These are phyloP conservation scores for Melanotaenia parkinsoni DNA, from an alignment of 2,797 vertebrate genomes.

Conservation along the genomic window DNA sequence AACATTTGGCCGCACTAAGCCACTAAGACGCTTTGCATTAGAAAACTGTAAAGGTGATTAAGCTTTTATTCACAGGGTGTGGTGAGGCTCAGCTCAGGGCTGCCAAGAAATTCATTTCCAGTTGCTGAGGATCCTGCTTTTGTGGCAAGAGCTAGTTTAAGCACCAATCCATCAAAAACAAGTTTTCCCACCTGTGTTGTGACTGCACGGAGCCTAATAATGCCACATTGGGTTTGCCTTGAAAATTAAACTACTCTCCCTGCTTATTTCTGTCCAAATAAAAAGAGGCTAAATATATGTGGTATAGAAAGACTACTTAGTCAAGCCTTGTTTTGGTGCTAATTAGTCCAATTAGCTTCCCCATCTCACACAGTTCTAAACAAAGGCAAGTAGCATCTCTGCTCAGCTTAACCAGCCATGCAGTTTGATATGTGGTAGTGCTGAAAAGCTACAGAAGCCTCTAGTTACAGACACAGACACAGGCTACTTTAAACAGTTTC, in stretches of 20 bases:
- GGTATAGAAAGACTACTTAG: conserved; percentile 62
- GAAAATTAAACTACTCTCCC: conserved; percentile 58
- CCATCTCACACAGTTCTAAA: conserved; percentile 68
- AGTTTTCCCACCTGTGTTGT: conserved; percentile 32
- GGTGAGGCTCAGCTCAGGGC: conserved; percentile 20
- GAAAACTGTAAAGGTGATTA: conserved; percentile 36
- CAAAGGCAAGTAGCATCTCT: conserved; percentile 64
- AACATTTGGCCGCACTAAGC: conserved; percentile 15
- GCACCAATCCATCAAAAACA: conserved; percentile 54
- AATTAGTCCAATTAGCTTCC: conserved; percentile 81
- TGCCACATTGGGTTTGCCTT: conserved; percentile 51
- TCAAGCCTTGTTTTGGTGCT: conserved; percentile 71
- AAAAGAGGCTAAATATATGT: conserved; percentile 66
- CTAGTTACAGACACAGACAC: conserved; percentile 59
- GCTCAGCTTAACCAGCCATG: conserved; percentile 57
- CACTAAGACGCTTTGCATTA: conserved; percentile 16
- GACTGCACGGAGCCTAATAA: conserved; percentile 45
- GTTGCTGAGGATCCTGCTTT: conserved; percentile 28
- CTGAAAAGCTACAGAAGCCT: conserved; percentile 66
- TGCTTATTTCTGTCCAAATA: conserved; percentile 42
- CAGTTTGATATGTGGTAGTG: conserved; percentile 64
- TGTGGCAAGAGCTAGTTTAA: conserved; percentile 56
- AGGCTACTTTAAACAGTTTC: conserved; percentile 60
- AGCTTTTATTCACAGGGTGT: conserved; percentile 46
- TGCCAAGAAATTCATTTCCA: conserved; percentile 41